Percentiles rank a stretch among this genome's conserved stretches.
These are phyloP conservation scores for Copidosoma floridanum DNA, from an alignment of 1,140 invertebrate species.

Conservation along the genomic window DNA sequence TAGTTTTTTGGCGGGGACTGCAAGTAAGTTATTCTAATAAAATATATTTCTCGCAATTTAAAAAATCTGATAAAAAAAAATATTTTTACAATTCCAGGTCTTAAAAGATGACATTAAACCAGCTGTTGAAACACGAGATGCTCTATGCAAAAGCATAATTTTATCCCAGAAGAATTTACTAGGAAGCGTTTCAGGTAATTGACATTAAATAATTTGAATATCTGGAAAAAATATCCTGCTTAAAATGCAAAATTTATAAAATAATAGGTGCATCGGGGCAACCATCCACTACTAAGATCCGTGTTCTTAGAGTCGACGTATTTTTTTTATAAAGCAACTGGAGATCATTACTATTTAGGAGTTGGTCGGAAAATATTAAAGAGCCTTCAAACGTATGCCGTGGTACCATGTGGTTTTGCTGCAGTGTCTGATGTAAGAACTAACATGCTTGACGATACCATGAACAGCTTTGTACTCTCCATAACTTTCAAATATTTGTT, in stretches of 20 bases:
- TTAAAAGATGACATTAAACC: constrained; percentile 92
- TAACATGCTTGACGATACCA: constrained; percentile 79
- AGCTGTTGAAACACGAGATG: constrained; percentile 95
- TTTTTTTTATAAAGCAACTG: too few species aligned
- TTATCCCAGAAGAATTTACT: constrained; percentile 97
- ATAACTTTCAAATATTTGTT: too few species aligned
- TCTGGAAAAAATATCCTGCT: too few species aligned
- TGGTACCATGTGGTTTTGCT: too few species aligned
- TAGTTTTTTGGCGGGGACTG: constrained; percentile 97
- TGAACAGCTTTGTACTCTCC: too few species aligned
- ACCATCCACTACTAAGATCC: too few species aligned
- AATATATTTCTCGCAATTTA: constrained; percentile 7
- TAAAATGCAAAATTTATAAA: background rate
- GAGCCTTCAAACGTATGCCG: constrained; percentile 83
- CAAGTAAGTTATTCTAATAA: constrained; percentile 66
- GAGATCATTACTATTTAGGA: too few species aligned
- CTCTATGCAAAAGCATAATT: constrained; percentile 96
- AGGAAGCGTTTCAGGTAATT: constrained; percentile 83
- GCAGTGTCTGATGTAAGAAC: constrained; percentile 94
- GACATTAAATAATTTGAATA: too few species aligned
- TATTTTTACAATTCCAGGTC: constrained; percentile 55
- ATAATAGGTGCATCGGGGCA: too few species aligned
- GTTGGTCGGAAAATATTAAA: constrained; percentile 88
- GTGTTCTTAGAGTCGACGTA: too few species aligned
- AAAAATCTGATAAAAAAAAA: background rate